Evolutionary conservation across 2,888 invertebrate species (phyloP), one percentile per base, ranked within the genome.

Genomic region (Orthosia gracilis): DNA sequence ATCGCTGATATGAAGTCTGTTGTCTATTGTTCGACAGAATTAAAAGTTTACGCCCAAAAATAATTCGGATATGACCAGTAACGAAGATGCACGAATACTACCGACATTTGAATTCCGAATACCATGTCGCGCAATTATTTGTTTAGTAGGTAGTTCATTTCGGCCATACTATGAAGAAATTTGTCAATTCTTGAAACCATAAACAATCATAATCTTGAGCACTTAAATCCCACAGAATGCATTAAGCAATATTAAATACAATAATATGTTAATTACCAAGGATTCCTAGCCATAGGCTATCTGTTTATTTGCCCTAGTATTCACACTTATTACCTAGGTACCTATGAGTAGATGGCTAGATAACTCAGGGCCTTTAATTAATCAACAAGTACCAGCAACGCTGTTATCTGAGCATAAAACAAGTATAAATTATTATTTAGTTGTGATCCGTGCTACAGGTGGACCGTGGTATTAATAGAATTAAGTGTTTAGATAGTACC

Each of bases 181-280:
- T 76, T 1, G 12, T 3, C 0, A 23, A 21, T 21, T 65, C 13
- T n/a, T 12, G 66, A 57, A 68, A 23, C 23, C 13, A 75, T 76
- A 75, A 65, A 65, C 65, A 47, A 59, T n/a, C 31, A 31, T 52
- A 40, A 77, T 59, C 12, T n/a, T 47, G 9, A 55, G 17, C 40
- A 54, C 49, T 49, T 54, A 54, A 54, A 12, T 61, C 23, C 52
- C 9, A 54, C 54, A 17, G 17, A 74, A 61, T n/a, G 5, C 54
- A 69, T 69, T 70, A 40, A 63, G 26, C 17, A 21, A 58, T 45
- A 67, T 55, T 50, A 64, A 67, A 67, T 75, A 17, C 81, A 75
- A 64, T 63, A 80, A 45, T 69, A 76, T 76, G 69, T 18, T 12
- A 81, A 82, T 78, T 40, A 2, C 17, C 78, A 77, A 80, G 82